Base-by-base conservation (phyloP, 2,113 vertebrate genomes). In the Benitochromis conjunctus region DNA sequence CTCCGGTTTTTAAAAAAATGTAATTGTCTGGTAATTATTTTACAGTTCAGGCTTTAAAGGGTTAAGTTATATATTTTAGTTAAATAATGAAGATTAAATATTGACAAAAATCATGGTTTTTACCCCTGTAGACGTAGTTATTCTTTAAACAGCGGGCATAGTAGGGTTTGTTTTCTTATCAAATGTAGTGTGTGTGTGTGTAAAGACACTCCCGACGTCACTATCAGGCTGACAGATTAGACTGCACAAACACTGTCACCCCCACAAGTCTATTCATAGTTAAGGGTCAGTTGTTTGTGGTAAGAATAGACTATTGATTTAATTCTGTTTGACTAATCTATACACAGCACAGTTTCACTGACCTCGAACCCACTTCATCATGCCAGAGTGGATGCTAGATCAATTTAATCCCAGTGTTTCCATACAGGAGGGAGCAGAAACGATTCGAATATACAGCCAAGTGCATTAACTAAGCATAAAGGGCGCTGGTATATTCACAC, bases 231-330 rank as follows among this genome's bases (percentile, higher is more conserved):
- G 54, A 76, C 64, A 80, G 86, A 86, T 38, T 62, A 57, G 26
- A 79, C 29, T 5, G 38, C 41, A 82, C 71, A 80, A 71, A 86
- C 55, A 29, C 46, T 46, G 36, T 18, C n/a, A 77, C 55, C 46
- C 43, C 71, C 7, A 31, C 87, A 58, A 18, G 43, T 86, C 77
- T 76, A 53, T 84, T 85, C 58, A 81, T 83, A 83, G 55, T 71
- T 64, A 46, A 79, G 34, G 55, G 43, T 74, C 13, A 57, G 54
- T 69, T 77, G 57, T 82, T 86, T 88, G 83, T 81, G 80, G 10
- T 76, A 79, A 86, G 84, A 85, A 85, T 19, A 64, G 56, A 31
- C 8, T 91, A 93, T 90, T 91, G 90, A 92, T 92, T 76, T 76
- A 6, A 79, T 84, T 79, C 81, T 48, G 74, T 66, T 51, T 77